Percentiles rank a stretch among this genome's conserved stretches.
These are phyloP conservation scores for Eristalis tenax DNA, from an alignment of 2,888 invertebrate genomes.

Conservation along the genomic window DNA sequence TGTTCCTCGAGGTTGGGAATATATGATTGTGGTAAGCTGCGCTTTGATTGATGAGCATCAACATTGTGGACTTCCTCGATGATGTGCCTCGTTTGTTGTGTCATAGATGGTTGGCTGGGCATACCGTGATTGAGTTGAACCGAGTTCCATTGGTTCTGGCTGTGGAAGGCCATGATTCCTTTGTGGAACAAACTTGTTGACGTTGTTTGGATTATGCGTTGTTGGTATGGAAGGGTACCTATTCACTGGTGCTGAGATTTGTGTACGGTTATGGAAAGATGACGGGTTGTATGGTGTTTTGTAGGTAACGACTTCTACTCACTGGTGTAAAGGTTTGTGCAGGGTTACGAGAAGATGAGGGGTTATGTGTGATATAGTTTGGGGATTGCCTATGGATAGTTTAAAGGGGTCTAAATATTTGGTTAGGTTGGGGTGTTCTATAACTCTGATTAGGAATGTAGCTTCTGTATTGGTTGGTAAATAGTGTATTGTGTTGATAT, in stretches of 20 bases:
- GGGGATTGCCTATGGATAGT: not conserved
- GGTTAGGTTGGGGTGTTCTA: not conserved
- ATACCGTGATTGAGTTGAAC: slow-evolving; percentile 13
- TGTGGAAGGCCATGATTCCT: slow-evolving; percentile 10
- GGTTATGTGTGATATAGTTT: not conserved
- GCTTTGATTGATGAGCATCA: not conserved
- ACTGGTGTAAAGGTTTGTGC: not conserved
- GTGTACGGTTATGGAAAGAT: slow-evolving; percentile 8
- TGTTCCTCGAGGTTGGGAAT: slow-evolving; percentile 10
- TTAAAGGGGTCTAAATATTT: not conserved
- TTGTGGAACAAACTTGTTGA: not conserved
- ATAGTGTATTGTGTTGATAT: not conserved
- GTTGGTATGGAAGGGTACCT: not conserved
- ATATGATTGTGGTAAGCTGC: slow-evolving; percentile 7
- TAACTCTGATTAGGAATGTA: not conserved
- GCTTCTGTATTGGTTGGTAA: not conserved
- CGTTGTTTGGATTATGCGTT: slow-evolving; percentile 12
- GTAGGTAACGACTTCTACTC: not conserved
- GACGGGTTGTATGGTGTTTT: not conserved
- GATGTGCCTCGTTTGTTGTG: slow-evolving; percentile 16
- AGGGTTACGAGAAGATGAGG: slow-evolving; percentile 5
- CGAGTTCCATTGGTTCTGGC: slow-evolving; percentile 29
- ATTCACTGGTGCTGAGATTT: not conserved
- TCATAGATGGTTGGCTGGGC: slow-evolving; percentile 5
- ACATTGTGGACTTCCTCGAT: slow-evolving; percentile 22